Percentiles rank a stretch among this genome's conserved stretches.
Conservation (phyloP, 2,888 invertebrate genomes). For the Lepidocyrtoides sp. region DNA sequence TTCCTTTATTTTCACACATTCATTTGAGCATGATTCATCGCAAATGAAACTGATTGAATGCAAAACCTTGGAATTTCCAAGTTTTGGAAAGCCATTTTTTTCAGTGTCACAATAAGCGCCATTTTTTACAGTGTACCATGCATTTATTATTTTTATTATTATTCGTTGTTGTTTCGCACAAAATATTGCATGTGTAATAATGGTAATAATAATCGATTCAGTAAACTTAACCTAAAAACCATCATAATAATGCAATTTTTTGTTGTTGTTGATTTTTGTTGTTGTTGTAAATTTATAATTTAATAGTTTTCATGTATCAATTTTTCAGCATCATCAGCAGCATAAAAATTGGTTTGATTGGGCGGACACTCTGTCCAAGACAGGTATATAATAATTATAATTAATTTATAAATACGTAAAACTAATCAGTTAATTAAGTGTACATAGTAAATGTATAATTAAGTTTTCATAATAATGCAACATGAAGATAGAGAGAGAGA, state of each 20-base stretch:
- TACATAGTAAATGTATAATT: conserved; percentile 34
- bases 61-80: too few relatives aligned
- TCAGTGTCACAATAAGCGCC: conserved; percentile 22
- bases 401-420: conserved; percentile 52
- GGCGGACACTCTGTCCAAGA: conserved; percentile 79
- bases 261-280: conserved; percentile 59
- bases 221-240: conserved; percentile 79
- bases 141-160: conserved; percentile 79
- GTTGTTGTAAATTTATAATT: conserved; percentile 42
- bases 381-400: conserved; percentile 66
- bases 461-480: conserved; percentile 47
- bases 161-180: conserved; percentile 79
- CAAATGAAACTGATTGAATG: too few relatives aligned
- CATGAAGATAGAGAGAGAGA: conserved; percentile 21
- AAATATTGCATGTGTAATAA: conserved; percentile 80
- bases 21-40: background rate
- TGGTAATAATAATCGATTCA: conserved; percentile 80
- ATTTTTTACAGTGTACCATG: conserved; percentile 72
- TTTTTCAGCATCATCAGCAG: conserved; percentile 74
- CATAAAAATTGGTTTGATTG: conserved; percentile 78
- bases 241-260: conserved; percentile 78
- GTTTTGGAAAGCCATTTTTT: background rate
- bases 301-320: conserved; percentile 59
- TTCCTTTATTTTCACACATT: background rate
- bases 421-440: conserved; percentile 61